Conservation (phyloP, 2,797 vertebrate species). For the Manis crassicaudata region DNA sequence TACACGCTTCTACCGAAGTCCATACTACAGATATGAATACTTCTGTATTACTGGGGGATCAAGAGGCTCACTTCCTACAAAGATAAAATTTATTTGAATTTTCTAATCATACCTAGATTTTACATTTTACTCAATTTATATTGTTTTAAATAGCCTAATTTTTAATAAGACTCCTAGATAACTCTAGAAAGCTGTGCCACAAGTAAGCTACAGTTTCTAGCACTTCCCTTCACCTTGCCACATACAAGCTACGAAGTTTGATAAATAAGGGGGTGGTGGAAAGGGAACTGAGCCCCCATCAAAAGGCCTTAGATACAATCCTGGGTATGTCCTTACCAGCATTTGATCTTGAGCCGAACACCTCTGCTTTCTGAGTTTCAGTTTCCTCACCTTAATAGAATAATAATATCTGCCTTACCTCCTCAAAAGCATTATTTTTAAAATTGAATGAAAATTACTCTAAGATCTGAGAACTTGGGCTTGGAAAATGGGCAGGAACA, state of each 20-base stretch:
- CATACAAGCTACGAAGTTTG: background rate
- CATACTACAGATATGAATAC: background rate
- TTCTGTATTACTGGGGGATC: background rate
- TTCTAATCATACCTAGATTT: background rate
- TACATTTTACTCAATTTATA: background rate
- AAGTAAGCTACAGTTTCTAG: background rate
- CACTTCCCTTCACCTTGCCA: background rate
- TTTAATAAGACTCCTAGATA: background rate
- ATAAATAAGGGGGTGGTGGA: background rate
- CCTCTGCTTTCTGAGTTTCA: conserved; percentile 9
- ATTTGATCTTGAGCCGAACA: conserved; percentile 12
- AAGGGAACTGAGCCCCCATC: background rate
- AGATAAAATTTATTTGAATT: conserved; percentile 27
- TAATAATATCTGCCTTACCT: background rate
- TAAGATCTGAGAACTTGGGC: background rate
- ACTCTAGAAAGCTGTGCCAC: background rate
- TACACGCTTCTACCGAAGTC: background rate
- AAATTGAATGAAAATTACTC: background rate
- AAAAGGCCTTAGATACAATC: background rate
- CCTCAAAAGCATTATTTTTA: conserved; percentile 8
- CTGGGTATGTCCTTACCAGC: background rate
- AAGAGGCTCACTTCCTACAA: background rate
- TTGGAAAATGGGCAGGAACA: background rate
- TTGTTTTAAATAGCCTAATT: background rate
- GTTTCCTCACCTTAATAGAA: background rate